Conservation (phyloP, 2,888 invertebrate species). For the Synergus itoensis region DNA sequence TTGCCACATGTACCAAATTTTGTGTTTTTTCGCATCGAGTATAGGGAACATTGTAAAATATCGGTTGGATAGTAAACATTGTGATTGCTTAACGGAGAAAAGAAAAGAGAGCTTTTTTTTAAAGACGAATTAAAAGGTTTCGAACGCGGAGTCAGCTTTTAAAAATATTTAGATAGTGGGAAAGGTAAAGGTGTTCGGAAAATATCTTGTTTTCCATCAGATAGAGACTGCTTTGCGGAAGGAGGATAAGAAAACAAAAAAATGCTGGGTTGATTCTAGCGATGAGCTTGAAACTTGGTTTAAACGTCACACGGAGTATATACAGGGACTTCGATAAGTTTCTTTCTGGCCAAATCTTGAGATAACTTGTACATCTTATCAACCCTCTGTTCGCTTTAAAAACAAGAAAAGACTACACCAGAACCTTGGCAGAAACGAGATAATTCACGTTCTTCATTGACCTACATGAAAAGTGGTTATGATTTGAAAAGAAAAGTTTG, state of each 20-base stretch:
- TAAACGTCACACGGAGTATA: neutral
- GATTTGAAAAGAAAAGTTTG: neutral
- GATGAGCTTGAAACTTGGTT: slow-evolving; percentile 5
- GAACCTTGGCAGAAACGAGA: neutral
- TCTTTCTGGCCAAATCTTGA: slow-evolving; percentile 8
- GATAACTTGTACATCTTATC: slow-evolving; percentile 12
- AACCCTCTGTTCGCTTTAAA: neutral
- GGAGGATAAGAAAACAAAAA: slow-evolving; percentile 6
- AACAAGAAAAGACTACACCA: neutral
- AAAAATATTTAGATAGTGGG: slow-evolving; percentile 1
- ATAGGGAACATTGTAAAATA: neutral
- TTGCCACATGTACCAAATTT: too few species aligned
- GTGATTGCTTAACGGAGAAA: neutral
- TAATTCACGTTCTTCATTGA: slow-evolving; percentile 27
- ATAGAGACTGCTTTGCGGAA: neutral
- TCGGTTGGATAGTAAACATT: neutral
- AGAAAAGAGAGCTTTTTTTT: neutral
- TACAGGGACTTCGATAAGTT: slow-evolving; percentile 28
- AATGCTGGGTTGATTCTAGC: neutral
- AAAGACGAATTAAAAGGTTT: neutral
- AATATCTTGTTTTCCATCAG: neutral
- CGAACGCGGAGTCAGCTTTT: neutral
- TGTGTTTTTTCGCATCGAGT: too few species aligned
- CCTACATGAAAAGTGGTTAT: neutral
- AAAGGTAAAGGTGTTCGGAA: neutral